Percentiles rank a stretch among this genome's conserved stretches.
Conservation (phyloP, 2,888 invertebrate species). For the Ectropis crepuscularia region DNA sequence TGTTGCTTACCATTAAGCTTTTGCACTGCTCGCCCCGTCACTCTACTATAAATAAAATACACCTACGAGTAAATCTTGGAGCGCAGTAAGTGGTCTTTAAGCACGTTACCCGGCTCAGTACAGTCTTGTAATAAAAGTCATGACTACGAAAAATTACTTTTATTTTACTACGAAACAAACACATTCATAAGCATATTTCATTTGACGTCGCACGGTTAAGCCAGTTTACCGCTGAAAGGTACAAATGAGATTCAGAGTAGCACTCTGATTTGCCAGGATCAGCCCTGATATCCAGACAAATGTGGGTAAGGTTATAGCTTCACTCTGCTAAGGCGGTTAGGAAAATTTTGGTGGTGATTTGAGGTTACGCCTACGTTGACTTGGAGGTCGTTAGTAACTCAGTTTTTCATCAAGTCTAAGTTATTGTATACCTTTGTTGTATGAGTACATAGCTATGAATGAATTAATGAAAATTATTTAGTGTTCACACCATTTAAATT, state of each 20-base stretch:
- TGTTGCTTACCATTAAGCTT: no score
- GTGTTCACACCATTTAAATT: no score
- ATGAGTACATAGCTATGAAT: no score
- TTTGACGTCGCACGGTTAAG: conserved; percentile 2
- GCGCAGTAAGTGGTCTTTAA: no score
- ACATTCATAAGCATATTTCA: conserved; percentile 11
- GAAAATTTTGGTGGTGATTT: not conserved
- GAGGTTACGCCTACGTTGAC: not conserved
- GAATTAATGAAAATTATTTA: no score
- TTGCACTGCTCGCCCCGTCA: no score
- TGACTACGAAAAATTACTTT: not conserved
- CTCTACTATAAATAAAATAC: no score
- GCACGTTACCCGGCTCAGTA: no score
- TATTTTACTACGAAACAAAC: not conserved
- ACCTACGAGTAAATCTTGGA: no score
- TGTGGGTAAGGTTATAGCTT: conserved; percentile 1
- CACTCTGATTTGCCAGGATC: conserved; percentile 13
- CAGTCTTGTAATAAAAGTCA: no score
- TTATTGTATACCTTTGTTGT: no score
- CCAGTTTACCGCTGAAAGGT: conserved; percentile 11
- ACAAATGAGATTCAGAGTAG: conserved; percentile 16
- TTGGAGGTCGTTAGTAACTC: not conserved
- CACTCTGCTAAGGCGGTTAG: not conserved
- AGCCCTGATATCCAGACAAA: conserved; percentile 12
- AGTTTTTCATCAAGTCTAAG: no score